phyloP scores from a whole-genome alignment of 2,113 vertebrate genomes.

The Pteronura brasiliensis region DNA sequence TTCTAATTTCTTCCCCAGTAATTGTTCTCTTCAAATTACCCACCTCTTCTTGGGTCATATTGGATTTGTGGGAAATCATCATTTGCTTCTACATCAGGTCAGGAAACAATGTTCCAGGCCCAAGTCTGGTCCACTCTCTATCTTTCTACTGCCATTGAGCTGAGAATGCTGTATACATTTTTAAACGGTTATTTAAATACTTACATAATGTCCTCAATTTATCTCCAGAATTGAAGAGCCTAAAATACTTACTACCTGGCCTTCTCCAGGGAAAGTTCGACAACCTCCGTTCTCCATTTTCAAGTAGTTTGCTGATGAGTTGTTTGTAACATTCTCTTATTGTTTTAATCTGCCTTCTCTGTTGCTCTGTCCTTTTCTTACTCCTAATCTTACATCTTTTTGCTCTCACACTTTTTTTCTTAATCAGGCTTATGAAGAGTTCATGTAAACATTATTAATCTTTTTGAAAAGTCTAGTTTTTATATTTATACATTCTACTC shows the following conservation, averaged over 20 bases:
- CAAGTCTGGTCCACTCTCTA: not conserved
- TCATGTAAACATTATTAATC: not conserved
- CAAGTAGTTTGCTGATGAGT: not conserved
- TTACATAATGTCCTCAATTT: not conserved
- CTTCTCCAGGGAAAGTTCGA: not conserved
- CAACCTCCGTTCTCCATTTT: not conserved
- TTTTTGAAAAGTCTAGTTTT: not conserved
- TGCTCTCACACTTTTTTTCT: not conserved
- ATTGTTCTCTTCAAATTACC: slow-evolving; percentile 6
- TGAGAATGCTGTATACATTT: not conserved
- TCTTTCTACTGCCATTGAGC: not conserved
- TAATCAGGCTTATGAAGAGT: not conserved
- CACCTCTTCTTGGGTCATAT: not conserved
- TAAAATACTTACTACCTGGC: not conserved
- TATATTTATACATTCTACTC: not conserved
- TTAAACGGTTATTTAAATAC: not conserved
- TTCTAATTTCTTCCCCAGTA: not conserved
- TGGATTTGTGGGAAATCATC: not conserved
- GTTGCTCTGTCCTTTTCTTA: not conserved
- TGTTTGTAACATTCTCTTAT: not conserved
- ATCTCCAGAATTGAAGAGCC: not conserved
- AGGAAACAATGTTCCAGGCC: not conserved
- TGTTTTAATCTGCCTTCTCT: not conserved
- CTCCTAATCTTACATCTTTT: not conserved
- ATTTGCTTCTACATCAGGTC: not conserved